Base-by-base conservation (phyloP, 2,888 invertebrate species). In the Philereme vetulata region DNA sequence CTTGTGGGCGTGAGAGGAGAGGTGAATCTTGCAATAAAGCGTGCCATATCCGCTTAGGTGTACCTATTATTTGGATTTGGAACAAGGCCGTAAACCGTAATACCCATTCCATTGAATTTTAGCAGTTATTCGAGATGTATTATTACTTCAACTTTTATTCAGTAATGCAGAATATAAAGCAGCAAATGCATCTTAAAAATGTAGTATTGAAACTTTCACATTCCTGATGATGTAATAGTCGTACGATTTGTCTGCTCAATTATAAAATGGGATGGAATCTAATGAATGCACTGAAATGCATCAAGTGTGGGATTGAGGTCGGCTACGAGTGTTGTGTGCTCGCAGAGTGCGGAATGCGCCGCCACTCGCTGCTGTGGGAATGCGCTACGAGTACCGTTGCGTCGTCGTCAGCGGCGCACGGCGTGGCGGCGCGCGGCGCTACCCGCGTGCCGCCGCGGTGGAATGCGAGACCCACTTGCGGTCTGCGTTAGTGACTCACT, bases 381-480 rank as follows among this genome's bases (percentile, higher is more conserved):
- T 88, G 90, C 85, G 88, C 85, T 82, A 80, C 74, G 82, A 89
- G 90, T 92, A 91, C 92, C 92, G 92, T 91, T 92, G 87, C 72
- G 81, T 76, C 81, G 80, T 78, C 78, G 80, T 76, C 76, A 45
- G 10, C 48, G 52, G 8, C 52, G 42, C 44, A 21, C 60, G 48
- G 56, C 79, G 71, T 75, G 77, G 76, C n/a, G n/a, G n/a, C 79
- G 70, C 73, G 4, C 76, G 74, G 74, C 65, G 65, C 76, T 74
- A 77, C 80, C 74, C 75, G 75, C 87, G 89, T 86, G 43, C 34
- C 43, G 53, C 76, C 75, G 78, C 81, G 72, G 75, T 76, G 90
- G 92, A 90, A 90, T 91, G 90, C 85, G 85, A 88, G 88, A 80
- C 90, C 88, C 84, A 90, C 86, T 90, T 90, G 86, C 80, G 82